phyloP scores from a whole-genome alignment of 2,797 vertebrate species.

The Muraenolepis orangiensis region DNA sequence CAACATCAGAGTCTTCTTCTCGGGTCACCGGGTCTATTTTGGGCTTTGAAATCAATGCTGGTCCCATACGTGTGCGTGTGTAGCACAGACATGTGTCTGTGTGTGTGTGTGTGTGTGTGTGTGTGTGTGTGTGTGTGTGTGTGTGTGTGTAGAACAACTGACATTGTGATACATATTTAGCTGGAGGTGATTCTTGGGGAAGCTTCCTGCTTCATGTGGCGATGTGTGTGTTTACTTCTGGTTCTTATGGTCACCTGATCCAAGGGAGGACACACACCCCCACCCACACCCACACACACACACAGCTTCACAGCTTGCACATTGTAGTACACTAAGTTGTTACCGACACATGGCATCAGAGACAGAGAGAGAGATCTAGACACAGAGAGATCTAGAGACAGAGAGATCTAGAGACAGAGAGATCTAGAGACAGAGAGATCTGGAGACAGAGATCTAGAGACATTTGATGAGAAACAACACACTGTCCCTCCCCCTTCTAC shows the following conservation, averaged over 20 bases:
- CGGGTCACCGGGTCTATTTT: slow-evolving; percentile 66
- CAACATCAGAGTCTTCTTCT: slow-evolving; percentile 53
- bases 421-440: too few relatives aligned
- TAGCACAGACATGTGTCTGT: too few relatives aligned
- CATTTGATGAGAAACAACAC: too few relatives aligned
- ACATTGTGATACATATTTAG: neutral
- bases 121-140: neutral
- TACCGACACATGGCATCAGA: too few relatives aligned
- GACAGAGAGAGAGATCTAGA: too few relatives aligned
- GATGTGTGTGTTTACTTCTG: too few relatives aligned
- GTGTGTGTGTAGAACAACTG: neutral
- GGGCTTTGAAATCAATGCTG: slow-evolving; percentile 54
- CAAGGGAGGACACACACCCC: slow-evolving; percentile 1
- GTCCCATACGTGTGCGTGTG: slow-evolving; percentile 15
- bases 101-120: too few relatives aligned
- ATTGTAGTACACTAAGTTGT: neutral
- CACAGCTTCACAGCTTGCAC: slow-evolving; percentile 3
- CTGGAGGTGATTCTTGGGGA: neutral
- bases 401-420: too few relatives aligned
- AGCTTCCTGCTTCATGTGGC: too few relatives aligned
- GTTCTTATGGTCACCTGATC: neutral
- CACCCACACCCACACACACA: slow-evolving; percentile 18
- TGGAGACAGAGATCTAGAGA: too few relatives aligned
- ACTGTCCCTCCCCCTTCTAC: neutral
- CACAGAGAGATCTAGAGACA: too few relatives aligned